Evolutionary conservation across 2,113 vertebrate species (phyloP).

Genomic region (Ptilonorhynchus violaceus): DNA sequence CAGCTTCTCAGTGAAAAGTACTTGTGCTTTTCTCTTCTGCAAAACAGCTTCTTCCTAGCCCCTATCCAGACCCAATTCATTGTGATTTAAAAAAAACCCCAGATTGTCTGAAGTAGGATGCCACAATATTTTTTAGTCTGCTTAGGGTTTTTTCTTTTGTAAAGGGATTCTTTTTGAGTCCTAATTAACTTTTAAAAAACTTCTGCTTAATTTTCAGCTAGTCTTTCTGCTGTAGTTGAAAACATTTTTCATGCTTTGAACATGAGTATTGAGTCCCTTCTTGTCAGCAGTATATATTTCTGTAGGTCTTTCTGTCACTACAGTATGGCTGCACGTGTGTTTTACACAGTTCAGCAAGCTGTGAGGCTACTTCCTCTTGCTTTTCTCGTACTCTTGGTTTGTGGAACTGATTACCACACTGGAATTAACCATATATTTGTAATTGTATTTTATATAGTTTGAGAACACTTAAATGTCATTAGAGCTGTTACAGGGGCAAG

Average conservation of each 20-base stretch:
- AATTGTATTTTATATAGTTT: background rate
- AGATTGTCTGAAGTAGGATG: background rate
- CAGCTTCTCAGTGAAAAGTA: background rate
- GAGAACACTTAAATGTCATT: background rate
- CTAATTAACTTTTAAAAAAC: background rate
- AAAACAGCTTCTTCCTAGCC: background rate
- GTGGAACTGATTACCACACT: conserved; percentile 4
- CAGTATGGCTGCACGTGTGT: background rate
- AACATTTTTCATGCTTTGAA: background rate
- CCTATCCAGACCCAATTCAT: background rate
- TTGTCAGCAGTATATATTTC: background rate
- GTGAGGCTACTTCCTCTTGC: background rate
- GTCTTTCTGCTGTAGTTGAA: conserved; percentile 3
- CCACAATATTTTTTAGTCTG: background rate
- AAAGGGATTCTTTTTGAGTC: background rate
- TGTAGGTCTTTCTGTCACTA: background rate
- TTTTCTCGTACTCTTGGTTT: background rate
- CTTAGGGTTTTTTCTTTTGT: background rate
- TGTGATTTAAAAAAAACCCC: background rate
- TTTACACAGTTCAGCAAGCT: conserved; percentile 16
- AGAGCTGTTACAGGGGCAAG: background rate
- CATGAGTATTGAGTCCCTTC: background rate
- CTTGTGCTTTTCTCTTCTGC: background rate
- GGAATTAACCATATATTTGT: background rate
- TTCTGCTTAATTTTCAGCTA: background rate